Conservation (phyloP, 2,113 vertebrate species). For the Etheostoma spectabile region DNA sequence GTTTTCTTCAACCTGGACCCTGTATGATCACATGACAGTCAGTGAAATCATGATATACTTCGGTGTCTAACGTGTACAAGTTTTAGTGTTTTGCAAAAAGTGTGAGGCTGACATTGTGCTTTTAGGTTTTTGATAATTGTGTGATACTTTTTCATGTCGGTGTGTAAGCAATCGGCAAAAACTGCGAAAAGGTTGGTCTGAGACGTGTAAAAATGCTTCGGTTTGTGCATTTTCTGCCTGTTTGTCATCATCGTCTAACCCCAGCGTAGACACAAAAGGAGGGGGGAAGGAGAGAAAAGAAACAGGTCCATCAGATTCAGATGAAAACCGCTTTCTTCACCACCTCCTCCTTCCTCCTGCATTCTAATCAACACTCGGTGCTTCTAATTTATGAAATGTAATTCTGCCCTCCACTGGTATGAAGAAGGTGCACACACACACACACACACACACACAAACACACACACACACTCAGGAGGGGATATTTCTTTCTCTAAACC, state of each 20-base stretch:
- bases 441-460: slow-evolving; percentile 22
- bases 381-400: slow-evolving; percentile 89
- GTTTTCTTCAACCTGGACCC: no score
- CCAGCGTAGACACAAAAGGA: slow-evolving; percentile 44
- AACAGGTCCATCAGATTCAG: slow-evolving; percentile 53
- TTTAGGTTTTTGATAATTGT: no score
- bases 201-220: background rate
- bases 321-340: slow-evolving; percentile 54
- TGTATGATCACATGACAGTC: no score
- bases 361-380: slow-evolving; percentile 79
- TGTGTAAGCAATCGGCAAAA: no score
- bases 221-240: slow-evolving; percentile 11
- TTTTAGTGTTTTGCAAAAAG: no score
- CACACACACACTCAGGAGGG: background rate
- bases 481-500: slow-evolving; percentile 35
- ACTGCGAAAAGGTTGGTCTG: background rate
- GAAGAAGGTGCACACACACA: slow-evolving; percentile 77
- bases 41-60: no score
- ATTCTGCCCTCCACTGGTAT: slow-evolving; percentile 98
- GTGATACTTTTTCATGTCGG: no score
- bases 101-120: no score
- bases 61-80: no score
- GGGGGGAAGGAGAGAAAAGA: background rate
- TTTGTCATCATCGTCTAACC: slow-evolving; percentile 18
- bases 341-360: slow-evolving; percentile 47